These are phyloP conservation scores for Notechis scutatus DNA, from an alignment of 2,113 vertebrate species.

Conservation along the genomic window DNA sequence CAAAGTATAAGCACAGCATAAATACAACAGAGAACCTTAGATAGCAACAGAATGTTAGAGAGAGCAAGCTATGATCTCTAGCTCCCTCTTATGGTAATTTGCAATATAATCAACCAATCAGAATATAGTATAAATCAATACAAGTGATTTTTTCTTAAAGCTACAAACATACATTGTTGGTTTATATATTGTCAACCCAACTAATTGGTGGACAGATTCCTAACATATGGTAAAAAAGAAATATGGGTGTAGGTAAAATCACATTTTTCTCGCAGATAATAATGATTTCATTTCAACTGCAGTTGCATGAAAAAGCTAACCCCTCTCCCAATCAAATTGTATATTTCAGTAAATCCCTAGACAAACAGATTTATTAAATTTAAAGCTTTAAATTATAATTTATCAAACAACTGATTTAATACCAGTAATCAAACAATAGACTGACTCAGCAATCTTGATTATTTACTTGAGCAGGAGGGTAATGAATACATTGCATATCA, in stretches of 20 bases:
- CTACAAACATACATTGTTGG: too few relatives aligned
- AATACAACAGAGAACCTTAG: too few relatives aligned
- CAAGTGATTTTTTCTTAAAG: too few relatives aligned
- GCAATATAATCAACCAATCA: too few relatives aligned
- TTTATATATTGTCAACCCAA: too few relatives aligned
- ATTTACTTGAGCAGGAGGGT: background rate
- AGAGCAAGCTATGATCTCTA: too few relatives aligned
- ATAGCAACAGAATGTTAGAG: too few relatives aligned
- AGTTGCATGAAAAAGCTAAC: background rate
- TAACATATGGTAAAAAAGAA: background rate
- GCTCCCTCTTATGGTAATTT: too few relatives aligned
- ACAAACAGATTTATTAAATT: background rate
- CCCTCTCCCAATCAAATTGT: background rate
- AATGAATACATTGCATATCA: background rate
- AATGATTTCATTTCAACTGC: background rate
- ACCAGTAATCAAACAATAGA: background rate
- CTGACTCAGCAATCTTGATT: background rate
- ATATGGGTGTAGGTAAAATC: background rate
- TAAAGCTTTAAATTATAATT: background rate
- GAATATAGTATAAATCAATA: too few relatives aligned
- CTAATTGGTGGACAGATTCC: too few relatives aligned
- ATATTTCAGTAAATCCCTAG: background rate
- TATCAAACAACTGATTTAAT: background rate
- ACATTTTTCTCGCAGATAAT: background rate
- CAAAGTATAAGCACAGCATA: too few relatives aligned